Base-by-base conservation (phyloP, 2,888 invertebrate species). In the Apamea epomidion region DNA sequence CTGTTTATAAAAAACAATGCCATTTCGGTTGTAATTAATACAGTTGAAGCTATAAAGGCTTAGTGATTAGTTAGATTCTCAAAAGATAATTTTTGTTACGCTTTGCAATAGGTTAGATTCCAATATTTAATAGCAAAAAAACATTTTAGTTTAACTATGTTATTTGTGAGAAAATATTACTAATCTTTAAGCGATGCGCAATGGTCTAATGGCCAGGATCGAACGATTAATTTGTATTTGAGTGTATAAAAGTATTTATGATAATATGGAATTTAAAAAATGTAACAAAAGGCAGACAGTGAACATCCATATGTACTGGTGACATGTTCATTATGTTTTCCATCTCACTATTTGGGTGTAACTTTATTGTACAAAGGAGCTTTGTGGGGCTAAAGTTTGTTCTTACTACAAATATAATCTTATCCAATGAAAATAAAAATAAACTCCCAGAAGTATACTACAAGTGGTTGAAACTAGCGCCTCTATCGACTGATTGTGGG, bases 1-100 rank as follows among this genome's bases (percentile, higher is more conserved):
- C 89, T 88, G 89, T 89, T 87, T 88, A 81, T 71, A 74, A 89
- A 86, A 89, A 86, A 89, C 81, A 89, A 91, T 89, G 92, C 92
- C 92, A 92, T 92, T 93, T 93, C 86, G 93, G 92, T 94, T 93
- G 91, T 94, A 93, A 92, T 85, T 84, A 89, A 90, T 90, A 92
- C 92, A 90, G 89, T 87, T 89, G 87, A 91, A 92, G 92, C 92
- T 93, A 88, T 87, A 95, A 62, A 94, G 93, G 93, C 94, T 94
- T 95, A 95, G 96, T 96, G 95, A 96, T 96, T 94, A 89, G 89
- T 94, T 95, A 95, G 94, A 94, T 95, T 96, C 94, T 96, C 94
- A 95, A 93, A 93, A 91, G 90, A 92, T 94, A 94, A 93, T 93
- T 94, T 89, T 93, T 92, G 93, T 95, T 95, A 95, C 94, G 95